These are phyloP conservation scores for Gambelia wislizenii DNA, from an alignment of 2,797 vertebrate genomes.

Conservation along the genomic window DNA sequence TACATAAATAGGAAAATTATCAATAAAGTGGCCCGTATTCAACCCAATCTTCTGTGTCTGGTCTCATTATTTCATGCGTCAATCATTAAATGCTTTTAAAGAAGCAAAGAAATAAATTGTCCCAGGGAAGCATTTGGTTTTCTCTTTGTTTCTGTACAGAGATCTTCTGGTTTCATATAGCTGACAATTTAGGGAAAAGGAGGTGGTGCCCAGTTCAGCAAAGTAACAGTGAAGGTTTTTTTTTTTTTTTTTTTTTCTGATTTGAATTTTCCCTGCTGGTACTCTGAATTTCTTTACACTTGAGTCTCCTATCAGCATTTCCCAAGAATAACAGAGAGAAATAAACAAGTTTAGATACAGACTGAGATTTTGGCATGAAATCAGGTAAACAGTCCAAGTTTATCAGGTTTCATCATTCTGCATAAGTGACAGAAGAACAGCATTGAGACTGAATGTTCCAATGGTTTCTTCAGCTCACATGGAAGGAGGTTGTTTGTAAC, in stretches of 20 bases:
- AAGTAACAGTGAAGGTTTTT: accelerated
- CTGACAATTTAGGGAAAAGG: neutral
- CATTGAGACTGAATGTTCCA: conserved; percentile 47
- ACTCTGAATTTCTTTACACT: neutral
- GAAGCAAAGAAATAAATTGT: neutral
- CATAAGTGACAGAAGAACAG: conserved; percentile 46
- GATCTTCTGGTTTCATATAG: neutral
- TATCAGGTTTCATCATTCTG: conserved; percentile 46
- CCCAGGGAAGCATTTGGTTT: neutral
- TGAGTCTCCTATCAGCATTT: conserved; percentile 25
- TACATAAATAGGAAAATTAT: too few relatives aligned
- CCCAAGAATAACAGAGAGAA: conserved; percentile 21
- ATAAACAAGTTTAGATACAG: conserved; percentile 52
- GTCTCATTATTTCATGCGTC: too few relatives aligned
- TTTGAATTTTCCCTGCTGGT: neutral
- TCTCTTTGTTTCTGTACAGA: conserved; percentile 11
- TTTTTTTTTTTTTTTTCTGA: neutral
- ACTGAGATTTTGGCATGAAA: conserved; percentile 48
- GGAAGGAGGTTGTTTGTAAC: neutral
- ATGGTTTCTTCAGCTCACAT: neutral
- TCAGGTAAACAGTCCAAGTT: conserved; percentile 47
- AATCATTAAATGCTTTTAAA: neutral
- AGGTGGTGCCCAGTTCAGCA: neutral
- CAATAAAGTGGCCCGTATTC: too few relatives aligned
- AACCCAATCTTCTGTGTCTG: too few relatives aligned